phyloP scores from a whole-genome alignment of 2,113 vertebrate genomes.

The Neodontobutis hainanensis region DNA sequence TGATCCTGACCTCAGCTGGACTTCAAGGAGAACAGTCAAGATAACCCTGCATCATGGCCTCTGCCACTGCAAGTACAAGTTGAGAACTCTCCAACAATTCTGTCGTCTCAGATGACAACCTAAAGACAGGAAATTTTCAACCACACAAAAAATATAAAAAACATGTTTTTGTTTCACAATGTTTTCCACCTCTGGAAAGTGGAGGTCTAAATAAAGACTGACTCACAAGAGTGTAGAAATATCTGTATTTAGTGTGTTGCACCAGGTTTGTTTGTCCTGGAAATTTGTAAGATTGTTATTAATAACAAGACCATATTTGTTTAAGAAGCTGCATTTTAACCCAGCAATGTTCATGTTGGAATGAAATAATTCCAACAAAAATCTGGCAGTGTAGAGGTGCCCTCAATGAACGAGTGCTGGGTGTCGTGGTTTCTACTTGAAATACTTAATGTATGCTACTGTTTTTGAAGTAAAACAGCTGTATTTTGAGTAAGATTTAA shows the following conservation, averaged over 20 bases:
- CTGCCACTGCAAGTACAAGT: neutral
- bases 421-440: neutral
- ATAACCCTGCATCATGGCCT: conserved; percentile 3
- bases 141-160: too few relatives aligned
- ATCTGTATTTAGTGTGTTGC: neutral
- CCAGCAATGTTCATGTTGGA: too few relatives aligned
- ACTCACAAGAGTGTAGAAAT: neutral
- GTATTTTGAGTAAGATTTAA: neutral
- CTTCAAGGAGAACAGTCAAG: conserved; percentile 37
- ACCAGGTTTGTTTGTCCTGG: neutral
- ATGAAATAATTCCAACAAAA: neutral
- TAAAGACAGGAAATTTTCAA: too few relatives aligned
- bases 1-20: conserved; percentile 62
- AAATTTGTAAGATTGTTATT: neutral
- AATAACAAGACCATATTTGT: neutral
- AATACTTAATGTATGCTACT: neutral
- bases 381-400: too few relatives aligned
- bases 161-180: too few relatives aligned
- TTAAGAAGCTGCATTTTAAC: neutral
- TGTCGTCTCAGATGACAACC: too few relatives aligned
- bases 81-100: too few relatives aligned
- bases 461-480: neutral
- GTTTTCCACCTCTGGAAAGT: too few relatives aligned
- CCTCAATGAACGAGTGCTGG: neutral
- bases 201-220: too few relatives aligned